Conservation (phyloP, 2,888 invertebrate species). For the Cantharis rufa region DNA sequence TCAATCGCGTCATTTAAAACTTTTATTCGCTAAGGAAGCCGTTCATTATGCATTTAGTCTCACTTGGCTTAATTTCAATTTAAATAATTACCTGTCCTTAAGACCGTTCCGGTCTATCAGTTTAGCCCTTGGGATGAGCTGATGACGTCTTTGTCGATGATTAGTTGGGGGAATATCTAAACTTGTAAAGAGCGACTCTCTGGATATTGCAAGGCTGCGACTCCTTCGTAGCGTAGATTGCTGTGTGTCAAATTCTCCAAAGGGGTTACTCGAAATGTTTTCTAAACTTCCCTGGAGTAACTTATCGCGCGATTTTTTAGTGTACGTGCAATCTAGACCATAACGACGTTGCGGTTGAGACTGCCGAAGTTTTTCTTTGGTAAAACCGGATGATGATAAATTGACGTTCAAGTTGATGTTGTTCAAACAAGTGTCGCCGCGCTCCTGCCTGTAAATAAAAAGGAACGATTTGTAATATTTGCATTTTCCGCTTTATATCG, state of each 20-base stretch:
- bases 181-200: conserved; percentile 76
- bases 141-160: conserved; percentile 66
- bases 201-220: conserved; percentile 75
- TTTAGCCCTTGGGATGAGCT: conserved; percentile 80
- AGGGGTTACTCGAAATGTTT: conserved; percentile 50
- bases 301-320: conserved; percentile 22
- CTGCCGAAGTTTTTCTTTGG: conserved; percentile 33
- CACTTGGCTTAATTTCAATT: not conserved
- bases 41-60: not conserved
- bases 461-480: not conserved
- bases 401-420: conserved; percentile 45
- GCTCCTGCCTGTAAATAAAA: conserved; percentile 46
- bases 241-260: conserved; percentile 37
- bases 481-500: not conserved
- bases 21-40: not conserved
- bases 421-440: conserved; percentile 50
- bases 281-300: conserved; percentile 47
- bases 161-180: conserved; percentile 68
- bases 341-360: conserved; percentile 4
- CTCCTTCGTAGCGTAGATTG: conserved; percentile 63
- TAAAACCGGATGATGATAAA: conserved; percentile 17
- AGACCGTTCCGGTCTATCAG: conserved; percentile 76
- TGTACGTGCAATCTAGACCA: conserved; percentile 20
- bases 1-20: not conserved
- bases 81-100: conserved; percentile 67